A percentile compares a stretch with the other conserved stretches of the same genome.
These are phyloP conservation scores for Petrolisthes manimaculis DNA, from an alignment of 2,888 invertebrate species.

Conservation along the genomic window DNA sequence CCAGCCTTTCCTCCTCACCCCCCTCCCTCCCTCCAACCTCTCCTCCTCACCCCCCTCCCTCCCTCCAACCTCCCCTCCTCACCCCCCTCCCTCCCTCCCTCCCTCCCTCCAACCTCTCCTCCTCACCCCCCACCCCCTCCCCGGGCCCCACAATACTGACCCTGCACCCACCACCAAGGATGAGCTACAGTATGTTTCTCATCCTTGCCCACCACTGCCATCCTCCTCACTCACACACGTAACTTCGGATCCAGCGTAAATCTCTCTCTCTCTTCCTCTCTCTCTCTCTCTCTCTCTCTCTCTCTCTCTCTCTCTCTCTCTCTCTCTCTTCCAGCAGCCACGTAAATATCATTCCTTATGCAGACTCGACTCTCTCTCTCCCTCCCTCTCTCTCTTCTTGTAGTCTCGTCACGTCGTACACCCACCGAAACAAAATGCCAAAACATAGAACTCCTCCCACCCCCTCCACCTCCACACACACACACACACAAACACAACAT, in stretches of 20 bases:
- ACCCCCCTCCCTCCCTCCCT: background rate
- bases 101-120: background rate
- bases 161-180: background rate
- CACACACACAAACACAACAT: background rate
- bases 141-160: too few species aligned
- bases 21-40: background rate
- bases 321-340: slow-evolving; percentile 23
- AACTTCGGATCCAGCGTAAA: too few species aligned
- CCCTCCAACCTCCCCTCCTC: background rate
- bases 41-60: background rate
- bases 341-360: too few species aligned
- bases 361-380: too few species aligned
- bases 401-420: background rate
- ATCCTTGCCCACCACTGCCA: too few species aligned
- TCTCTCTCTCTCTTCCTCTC: background rate
- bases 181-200: too few species aligned
- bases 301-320: slow-evolving; percentile 16
- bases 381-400: background rate
- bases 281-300: slow-evolving; percentile 30
- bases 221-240: too few species aligned
- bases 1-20: background rate
- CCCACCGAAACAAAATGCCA: too few species aligned
- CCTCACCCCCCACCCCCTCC: background rate
- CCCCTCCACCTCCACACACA: background rate
- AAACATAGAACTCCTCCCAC: too few species aligned